These are phyloP conservation scores for Aramus guarauna DNA, from an alignment of 2,113 vertebrate genomes.

Conservation along the genomic window DNA sequence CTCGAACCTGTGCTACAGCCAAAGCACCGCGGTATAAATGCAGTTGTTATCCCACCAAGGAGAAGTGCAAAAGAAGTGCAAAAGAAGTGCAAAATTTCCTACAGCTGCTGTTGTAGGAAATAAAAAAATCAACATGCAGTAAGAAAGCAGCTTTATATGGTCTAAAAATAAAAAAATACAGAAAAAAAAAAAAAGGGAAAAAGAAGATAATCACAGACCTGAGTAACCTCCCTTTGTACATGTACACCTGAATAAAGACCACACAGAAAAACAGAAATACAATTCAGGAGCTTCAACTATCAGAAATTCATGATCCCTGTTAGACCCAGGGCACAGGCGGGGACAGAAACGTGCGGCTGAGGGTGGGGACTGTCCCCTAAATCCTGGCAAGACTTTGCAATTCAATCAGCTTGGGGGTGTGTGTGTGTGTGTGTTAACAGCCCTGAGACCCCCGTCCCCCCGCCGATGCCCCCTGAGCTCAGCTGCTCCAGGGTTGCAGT, in stretches of 20 bases:
- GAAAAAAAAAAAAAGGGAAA: background rate
- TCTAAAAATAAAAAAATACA: background rate
- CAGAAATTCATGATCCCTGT: background rate
- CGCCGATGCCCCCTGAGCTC: rapidly evolving
- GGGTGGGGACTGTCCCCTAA: background rate
- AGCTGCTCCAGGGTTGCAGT: background rate
- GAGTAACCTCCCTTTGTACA: background rate
- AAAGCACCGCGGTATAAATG: background rate
- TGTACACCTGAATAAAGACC: background rate
- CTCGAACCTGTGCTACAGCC: background rate
- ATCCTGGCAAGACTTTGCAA: background rate
- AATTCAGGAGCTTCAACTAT: background rate
- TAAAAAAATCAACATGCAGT: background rate
- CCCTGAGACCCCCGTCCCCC: background rate
- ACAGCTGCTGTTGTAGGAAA: background rate
- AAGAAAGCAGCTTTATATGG: background rate
- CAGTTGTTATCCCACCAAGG: background rate
- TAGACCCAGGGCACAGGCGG: background rate
- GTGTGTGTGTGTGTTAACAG: background rate
- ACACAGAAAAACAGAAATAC: background rate
- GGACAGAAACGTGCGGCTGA: background rate
- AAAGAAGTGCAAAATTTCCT: too few relatives aligned
- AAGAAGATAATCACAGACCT: background rate
- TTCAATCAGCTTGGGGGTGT: background rate
- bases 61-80: too few relatives aligned